Evolutionary conservation across 1,140 invertebrate genomes (phyloP), one percentile per base, ranked within the genome.

Genomic region (Andrena cerasifolii): DNA sequence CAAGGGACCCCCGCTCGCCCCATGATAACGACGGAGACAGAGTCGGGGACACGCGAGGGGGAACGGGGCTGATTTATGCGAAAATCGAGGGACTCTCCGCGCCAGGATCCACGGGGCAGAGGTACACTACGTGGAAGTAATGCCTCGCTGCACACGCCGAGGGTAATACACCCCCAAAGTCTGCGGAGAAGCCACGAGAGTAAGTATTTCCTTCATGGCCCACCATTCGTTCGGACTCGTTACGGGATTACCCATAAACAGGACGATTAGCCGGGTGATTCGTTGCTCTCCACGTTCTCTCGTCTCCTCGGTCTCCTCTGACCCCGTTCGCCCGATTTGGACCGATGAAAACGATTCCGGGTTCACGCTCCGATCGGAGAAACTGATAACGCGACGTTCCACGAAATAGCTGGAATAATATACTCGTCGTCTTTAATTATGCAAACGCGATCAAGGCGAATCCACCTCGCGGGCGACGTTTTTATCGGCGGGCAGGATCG

Each of bases 21-120:
- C 51, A 14, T 33, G n/a, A 26, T n/a, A 26, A 62, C 36, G 12
- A 31, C n/a, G n/a, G 79, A 58, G 68, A 61, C 49, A 51, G 85
- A 68, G 72, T 68, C 31, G 21, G 71, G 56, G 36, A 56, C 61
- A 77, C 66, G 24, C 36, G 62, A 18, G 63, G 73, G 47, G 68
- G 79, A 62, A 81, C 83, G 61, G 68, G 81, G 68, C 75, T 87
- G 86, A 87, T 87, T 86, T 86, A 86, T 86, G 84, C 85, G 85
- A 86, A 87, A 87, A 86, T 87, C 83, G 73, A 79, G 82, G 72
- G 80, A 79, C 79, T 58, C 73, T 77, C 77, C 77, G 73, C 33
- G 75, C 54, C 75, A 54, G 77, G 47, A 79, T 79, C 58, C 83
- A 74, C 53, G 5, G 79, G 53, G 76, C 47, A 62, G 61, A 66